Base-by-base conservation (phyloP, 1,140 invertebrate species). In the Brachystomella parvula region DNA sequence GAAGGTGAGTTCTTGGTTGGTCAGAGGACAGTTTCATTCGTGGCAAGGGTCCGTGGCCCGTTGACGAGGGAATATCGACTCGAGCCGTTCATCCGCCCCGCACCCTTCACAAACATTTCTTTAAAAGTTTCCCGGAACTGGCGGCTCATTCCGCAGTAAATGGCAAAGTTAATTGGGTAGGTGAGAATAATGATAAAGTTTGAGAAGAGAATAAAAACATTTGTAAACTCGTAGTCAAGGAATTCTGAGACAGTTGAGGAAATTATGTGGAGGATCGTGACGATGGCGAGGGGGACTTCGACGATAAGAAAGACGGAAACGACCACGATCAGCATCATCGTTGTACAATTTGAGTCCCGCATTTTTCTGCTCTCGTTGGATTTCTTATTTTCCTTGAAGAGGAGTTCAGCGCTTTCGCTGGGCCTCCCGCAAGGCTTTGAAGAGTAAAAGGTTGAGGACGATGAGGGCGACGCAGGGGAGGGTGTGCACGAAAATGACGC, bases 41-140 rank as follows among this genome's bases (percentile, higher is more conserved):
- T 89, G 75, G 85, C 88, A 44, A 35, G 64, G 1, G 87, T 89
- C 71, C 87, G 82, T 47, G 87, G 87, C 3, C 88, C 88, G 74
- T 89, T 89, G 0, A 89, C 88, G 3, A 89, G 76, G 0, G 87
- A 89, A 76, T 89, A 89, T 66, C 85, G 81, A 21, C 86, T 86
- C 2, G 86, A 87, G 2, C 84, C 82, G 73, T 85, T 82, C 64
- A 71, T 33, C 0, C 68, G 35, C 12, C 61, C 44, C 3, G 63
- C 47, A 0, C 82, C 78, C 1, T 84, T 79, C 3, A 89, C 82
- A 73, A 96, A 95, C 2, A 96, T 80, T 73, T 91, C 87, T 73
- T 91, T 92, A 78, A 96, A 96, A 0, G 93, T 96, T 76, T 94
- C 90, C 32, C 93, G 81, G 76, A 96, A 96, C 76, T 94, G 90